Conservation (phyloP, 2,888 invertebrate genomes). For the Microctonus aethiopoides region DNA sequence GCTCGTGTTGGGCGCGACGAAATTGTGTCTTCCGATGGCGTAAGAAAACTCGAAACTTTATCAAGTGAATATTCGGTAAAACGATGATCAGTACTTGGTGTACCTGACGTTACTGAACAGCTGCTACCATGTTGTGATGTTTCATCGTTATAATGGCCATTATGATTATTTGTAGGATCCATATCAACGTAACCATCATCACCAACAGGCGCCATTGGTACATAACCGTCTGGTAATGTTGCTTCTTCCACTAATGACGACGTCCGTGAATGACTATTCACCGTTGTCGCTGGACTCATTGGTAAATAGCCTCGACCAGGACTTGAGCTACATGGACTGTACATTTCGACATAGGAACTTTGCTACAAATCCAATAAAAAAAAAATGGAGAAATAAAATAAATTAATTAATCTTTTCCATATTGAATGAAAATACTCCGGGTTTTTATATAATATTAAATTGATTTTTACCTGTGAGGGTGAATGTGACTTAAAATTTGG, state of each 20-base stretch:
- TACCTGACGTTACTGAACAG: conserved; percentile 82
- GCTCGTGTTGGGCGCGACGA: conserved; percentile 76
- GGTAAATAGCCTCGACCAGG: conserved; percentile 69
- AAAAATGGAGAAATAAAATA: neutral
- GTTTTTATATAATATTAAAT: neutral
- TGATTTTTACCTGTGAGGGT: conserved; percentile 63
- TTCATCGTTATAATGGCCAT: conserved; percentile 64
- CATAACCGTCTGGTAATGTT: conserved; percentile 70
- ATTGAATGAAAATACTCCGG: neutral
- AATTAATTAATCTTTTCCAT: neutral
- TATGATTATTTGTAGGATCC: conserved; percentile 66
- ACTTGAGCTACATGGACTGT: conserved; percentile 69
- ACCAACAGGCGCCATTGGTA: conserved; percentile 75
- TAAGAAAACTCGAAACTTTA: conserved; percentile 81
- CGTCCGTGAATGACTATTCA: conserved; percentile 72
- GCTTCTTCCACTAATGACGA: conserved; percentile 72
- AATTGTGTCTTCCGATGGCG: conserved; percentile 74
- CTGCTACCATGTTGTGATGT: conserved; percentile 75
- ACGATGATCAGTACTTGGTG: conserved; percentile 82
- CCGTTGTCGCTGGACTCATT: conserved; percentile 68
- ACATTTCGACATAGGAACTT: conserved; percentile 70
- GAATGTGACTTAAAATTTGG: conserved; percentile 67
- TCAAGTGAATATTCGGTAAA: conserved; percentile 84
- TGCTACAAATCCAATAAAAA: conserved; percentile 46
- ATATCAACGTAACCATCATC: conserved; percentile 74